These are phyloP conservation scores for Dryoscopus gambensis DNA, from an alignment of 2,113 vertebrate species.

Conservation along the genomic window DNA sequence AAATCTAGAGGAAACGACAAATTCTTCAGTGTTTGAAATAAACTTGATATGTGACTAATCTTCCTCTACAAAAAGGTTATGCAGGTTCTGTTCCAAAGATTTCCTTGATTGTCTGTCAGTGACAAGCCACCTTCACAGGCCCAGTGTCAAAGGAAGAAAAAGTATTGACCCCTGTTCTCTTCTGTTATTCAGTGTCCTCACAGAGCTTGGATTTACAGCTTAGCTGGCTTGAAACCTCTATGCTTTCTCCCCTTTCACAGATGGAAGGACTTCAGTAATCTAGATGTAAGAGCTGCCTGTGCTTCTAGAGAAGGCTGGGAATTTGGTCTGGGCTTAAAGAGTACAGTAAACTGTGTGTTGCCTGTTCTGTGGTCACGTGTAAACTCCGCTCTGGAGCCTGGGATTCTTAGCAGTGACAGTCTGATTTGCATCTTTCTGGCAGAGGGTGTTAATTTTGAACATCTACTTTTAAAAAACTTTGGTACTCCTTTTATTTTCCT, in stretches of 20 bases:
- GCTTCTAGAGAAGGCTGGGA: background rate
- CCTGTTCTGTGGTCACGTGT: background rate
- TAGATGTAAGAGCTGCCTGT: background rate
- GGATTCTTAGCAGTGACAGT: background rate
- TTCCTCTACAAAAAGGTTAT: background rate
- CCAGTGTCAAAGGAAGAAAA: background rate
- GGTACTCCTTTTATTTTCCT: background rate
- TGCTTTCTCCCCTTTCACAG: background rate
- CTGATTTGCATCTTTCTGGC: background rate
- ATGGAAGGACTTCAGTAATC: background rate
- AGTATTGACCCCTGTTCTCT: background rate
- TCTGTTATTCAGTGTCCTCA: background rate
- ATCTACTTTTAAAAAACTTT: background rate
- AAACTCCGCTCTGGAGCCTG: background rate
- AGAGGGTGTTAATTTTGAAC: background rate
- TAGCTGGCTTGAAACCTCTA: background rate
- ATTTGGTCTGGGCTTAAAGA: background rate
- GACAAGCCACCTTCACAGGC: background rate
- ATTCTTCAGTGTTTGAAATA: background rate
- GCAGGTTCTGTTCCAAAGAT: background rate
- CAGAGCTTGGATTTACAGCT: background rate
- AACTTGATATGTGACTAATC: background rate
- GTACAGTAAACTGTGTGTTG: background rate
- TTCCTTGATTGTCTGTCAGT: background rate
- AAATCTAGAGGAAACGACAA: background rate